Base-by-base conservation (phyloP, 2,888 invertebrate genomes). In the Formica aserva region DNA sequence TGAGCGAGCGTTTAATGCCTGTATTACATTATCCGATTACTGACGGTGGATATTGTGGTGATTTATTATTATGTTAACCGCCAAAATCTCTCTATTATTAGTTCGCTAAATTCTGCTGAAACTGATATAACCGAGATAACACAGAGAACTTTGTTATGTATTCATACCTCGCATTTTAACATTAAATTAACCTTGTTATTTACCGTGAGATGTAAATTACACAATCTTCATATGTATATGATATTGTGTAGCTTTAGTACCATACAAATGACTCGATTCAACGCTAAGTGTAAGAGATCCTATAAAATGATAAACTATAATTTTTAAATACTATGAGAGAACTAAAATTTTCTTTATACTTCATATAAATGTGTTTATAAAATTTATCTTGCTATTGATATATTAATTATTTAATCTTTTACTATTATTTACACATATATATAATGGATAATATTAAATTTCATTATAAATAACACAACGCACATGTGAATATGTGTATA, bases 21-120 rank as follows among this genome's bases (percentile, higher is more conserved):
- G 11, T 18, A 3, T 69, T 55, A 26, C 35, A 60, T 32, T 60
- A 45, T 60, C 45, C 60, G 72, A 55, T 55, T 67, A 69, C 35
- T 57, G 57, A 22, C 35, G 22, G 18, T 26, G 32, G 32, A 18
- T 60, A 18, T 52, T n/a, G 18, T 35, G 45, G 60, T 69, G 69
- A 69, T 77, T 77, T 69, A 45, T 80, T 80, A 80, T 80, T 69
- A 72, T 55, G 72, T 60, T 72, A 41, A 72, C 45, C 45, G 26
- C 26, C 45, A 13, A 57, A 41, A 45, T 69, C 18, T 22, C 26
- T 57, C 57, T 11, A 15, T 71, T 72, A 72, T 60, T 77, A 77
- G 38, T 77, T 65, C 22, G 72, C 8, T 45, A 32, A 71, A 72
- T 80, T 80, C 32, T 22, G 22, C 9, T 60, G 32, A 60, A 72